These are phyloP conservation scores for Chiloscyllium punctatum DNA, from an alignment of 2,797 vertebrate genomes.

Conservation along the genomic window DNA sequence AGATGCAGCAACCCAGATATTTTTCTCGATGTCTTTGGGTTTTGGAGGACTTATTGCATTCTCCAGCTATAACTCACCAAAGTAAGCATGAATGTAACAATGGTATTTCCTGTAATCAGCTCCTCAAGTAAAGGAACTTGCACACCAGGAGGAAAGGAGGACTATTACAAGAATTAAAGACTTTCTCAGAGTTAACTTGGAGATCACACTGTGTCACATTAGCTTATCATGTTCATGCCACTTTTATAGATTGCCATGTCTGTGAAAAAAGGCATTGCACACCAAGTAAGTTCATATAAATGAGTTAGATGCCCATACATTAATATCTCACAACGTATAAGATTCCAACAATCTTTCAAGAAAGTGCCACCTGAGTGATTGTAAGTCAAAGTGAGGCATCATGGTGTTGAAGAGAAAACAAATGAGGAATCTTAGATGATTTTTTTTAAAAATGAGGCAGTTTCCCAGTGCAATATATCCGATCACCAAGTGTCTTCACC, in stretches of 20 bases:
- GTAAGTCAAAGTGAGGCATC: neutral
- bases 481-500: neutral
- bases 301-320: neutral
- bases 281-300: neutral
- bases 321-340: neutral
- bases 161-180: neutral
- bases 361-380: neutral
- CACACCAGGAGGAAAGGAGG: no score
- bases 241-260: neutral
- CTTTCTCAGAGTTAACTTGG: neutral
- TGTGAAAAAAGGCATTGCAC: neutral
- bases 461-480: neutral
- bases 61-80: conserved; percentile 76
- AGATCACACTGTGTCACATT: neutral
- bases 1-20: conserved; percentile 85
- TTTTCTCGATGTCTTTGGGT: conserved; percentile 84
- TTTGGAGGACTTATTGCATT: conserved; percentile 84
- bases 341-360: neutral
- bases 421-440: neutral
- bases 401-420: neutral
- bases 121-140: neutral
- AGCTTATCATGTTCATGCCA: neutral
- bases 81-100: conserved; percentile 52
- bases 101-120: neutral
- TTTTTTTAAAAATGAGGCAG: neutral